Evolutionary conservation across 2,797 vertebrate genomes (phyloP).

Genomic region (Ceyx erithaca): DNA sequence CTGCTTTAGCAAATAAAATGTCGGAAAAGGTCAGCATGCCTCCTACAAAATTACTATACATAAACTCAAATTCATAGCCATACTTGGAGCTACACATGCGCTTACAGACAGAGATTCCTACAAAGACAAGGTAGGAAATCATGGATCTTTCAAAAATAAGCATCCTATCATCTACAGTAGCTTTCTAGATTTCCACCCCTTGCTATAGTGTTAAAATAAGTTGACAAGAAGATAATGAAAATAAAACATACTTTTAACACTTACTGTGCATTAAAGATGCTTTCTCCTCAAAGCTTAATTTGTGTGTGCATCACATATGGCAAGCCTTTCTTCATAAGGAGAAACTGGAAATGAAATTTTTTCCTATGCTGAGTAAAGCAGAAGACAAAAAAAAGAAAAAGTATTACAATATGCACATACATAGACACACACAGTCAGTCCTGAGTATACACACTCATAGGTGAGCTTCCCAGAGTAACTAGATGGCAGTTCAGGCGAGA

Average conservation of each 20-base stretch:
- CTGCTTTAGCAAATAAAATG: background rate
- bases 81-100: background rate
- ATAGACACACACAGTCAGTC: background rate
- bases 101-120: background rate
- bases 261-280: background rate
- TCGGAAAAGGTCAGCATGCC: background rate
- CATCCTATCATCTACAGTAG: background rate
- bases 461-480: background rate
- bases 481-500: background rate
- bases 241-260: background rate
- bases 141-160: background rate
- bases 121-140: background rate
- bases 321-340: background rate
- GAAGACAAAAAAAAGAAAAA: background rate
- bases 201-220: fast-evolving
- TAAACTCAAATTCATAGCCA: background rate
- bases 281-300: background rate
- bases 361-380: background rate
- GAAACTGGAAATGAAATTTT: background rate
- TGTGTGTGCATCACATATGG: background rate
- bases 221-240: background rate
- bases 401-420: fast-evolving
- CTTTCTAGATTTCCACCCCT: background rate
- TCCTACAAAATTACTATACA: background rate
- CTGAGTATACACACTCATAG: background rate